phyloP scores from a whole-genome alignment of 2,888 invertebrate genomes.

The Cistogaster globosa region DNA sequence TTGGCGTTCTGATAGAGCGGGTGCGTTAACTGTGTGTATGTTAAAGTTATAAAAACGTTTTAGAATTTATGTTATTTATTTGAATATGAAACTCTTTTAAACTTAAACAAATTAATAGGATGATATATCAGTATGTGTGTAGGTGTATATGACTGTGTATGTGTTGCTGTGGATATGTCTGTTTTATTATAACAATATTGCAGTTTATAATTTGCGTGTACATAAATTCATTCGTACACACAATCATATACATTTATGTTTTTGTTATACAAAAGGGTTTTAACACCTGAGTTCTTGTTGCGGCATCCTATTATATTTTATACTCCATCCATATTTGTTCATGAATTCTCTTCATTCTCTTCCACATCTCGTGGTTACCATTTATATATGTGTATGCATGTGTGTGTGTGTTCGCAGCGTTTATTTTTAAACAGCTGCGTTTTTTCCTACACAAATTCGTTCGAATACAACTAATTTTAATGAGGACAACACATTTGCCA shows the following conservation, averaged over 20 bases:
- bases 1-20: too few species aligned
- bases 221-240: too few species aligned
- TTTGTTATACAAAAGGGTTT: background rate
- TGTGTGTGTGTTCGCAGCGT: background rate
- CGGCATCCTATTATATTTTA: constrained; percentile 4
- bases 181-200: too few species aligned
- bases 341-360: background rate
- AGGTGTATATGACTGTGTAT: too few species aligned
- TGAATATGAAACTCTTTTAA: too few species aligned
- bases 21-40: too few species aligned
- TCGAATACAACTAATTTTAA: background rate
- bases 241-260: background rate
- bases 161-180: too few species aligned
- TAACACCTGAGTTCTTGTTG: constrained; percentile 14
- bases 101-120: too few species aligned
- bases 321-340: background rate
- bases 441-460: background rate
- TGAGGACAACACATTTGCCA: constrained; percentile 3
- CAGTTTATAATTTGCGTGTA: too few species aligned
- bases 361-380: constrained; percentile 16
- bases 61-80: too few species aligned
- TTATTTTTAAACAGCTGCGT: constrained; percentile 8
- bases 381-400: background rate
- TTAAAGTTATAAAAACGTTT: too few species aligned
- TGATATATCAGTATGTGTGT: too few species aligned